Percentiles rank a stretch among this genome's conserved stretches.
Evolutionary conservation across 2,797 vertebrate species (phyloP).

Genomic region (Rhinatrema bivittatum): DNA sequence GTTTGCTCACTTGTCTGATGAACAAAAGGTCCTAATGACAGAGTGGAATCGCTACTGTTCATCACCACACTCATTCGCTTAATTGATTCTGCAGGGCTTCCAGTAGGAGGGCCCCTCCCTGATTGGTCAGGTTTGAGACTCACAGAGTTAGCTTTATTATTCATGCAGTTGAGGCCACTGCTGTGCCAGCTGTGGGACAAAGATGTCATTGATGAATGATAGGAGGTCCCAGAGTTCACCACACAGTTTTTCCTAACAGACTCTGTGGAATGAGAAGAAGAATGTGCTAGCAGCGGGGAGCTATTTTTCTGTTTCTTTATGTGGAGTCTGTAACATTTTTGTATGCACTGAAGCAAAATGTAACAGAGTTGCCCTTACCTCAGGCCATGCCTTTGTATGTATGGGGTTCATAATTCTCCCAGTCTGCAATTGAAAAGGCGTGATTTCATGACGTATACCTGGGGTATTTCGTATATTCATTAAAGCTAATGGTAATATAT

Average conservation of each 20-base stretch:
- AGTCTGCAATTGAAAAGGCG: too few relatives aligned
- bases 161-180: slow-evolving; percentile 79
- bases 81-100: slow-evolving; percentile 90
- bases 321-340: too few relatives aligned
- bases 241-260: slow-evolving; percentile 90
- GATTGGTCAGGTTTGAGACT: slow-evolving; percentile 81
- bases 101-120: slow-evolving; percentile 72
- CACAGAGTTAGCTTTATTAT: slow-evolving; percentile 74
- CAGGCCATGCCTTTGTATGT: too few relatives aligned
- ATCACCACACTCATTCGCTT: slow-evolving; percentile 98
- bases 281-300: slow-evolving; percentile 60
- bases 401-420: too few relatives aligned
- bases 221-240: slow-evolving; percentile 75
- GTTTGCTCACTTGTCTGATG: slow-evolving; percentile 69
- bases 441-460: too few relatives aligned
- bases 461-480: too few relatives aligned
- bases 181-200: slow-evolving; percentile 76
- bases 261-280: slow-evolving; percentile 77
- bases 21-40: slow-evolving; percentile 91
- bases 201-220: slow-evolving; percentile 66
- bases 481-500: too few relatives aligned
- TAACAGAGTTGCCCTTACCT: too few relatives aligned
- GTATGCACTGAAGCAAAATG: too few relatives aligned
- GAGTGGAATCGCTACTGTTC: slow-evolving; percentile 94
- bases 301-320: slow-evolving; percentile 94